These are phyloP conservation scores for Reinhardtius hippoglossoides DNA, from an alignment of 2,113 vertebrate genomes.

Conservation along the genomic window DNA sequence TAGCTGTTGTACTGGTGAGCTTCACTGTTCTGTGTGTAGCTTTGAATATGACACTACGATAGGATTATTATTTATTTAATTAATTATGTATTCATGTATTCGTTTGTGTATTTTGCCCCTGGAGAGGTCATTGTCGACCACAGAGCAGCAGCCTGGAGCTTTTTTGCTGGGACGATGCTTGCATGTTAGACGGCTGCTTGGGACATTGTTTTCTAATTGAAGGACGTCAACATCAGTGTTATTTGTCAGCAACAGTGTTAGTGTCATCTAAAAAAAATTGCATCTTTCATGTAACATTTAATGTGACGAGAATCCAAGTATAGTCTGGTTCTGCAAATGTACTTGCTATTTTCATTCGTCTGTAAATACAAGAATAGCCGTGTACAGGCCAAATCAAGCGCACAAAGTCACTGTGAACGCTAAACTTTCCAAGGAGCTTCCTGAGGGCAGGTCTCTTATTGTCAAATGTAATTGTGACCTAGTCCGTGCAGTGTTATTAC, in stretches of 20 bases:
- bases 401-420: background rate
- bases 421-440: background rate
- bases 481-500: constrained; percentile 24
- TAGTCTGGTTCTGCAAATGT: background rate
- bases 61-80: background rate
- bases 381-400: background rate
- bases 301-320: background rate
- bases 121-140: constrained; percentile 1
- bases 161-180: background rate
- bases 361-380: background rate
- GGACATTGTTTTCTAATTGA: background rate
- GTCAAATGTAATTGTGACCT: constrained; percentile 17
- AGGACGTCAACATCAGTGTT: background rate
- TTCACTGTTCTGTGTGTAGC: background rate
- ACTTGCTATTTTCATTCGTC: background rate
- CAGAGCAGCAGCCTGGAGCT: constrained; percentile 1
- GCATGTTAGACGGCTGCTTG: background rate
- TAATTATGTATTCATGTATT: background rate
- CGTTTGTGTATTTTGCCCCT: background rate
- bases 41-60: background rate
- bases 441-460: background rate
- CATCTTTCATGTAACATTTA: background rate
- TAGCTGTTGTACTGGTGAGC: background rate
- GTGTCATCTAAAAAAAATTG: too few relatives aligned
- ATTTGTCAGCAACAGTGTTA: background rate